phyloP scores from a whole-genome alignment of 2,888 invertebrate species.

The Allacma fusca region DNA sequence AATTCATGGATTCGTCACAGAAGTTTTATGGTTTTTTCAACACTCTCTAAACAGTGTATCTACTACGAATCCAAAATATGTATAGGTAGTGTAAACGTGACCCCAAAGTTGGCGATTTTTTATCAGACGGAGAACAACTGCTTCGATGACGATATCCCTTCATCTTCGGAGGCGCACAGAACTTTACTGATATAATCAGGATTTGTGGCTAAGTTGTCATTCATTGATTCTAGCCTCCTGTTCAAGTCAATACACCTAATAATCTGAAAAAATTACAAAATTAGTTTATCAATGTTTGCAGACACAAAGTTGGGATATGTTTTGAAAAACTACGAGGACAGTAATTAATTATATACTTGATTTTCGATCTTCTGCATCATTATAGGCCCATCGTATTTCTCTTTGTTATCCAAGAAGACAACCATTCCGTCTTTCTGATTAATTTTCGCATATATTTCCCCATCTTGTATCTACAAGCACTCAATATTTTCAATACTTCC shows the following conservation, averaged over 20 bases:
- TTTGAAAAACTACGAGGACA: too few relatives aligned
- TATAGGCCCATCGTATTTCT: constrained; percentile 89
- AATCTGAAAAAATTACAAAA: constrained; percentile 48
- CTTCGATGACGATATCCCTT: constrained; percentile 52
- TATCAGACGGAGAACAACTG: constrained; percentile 26
- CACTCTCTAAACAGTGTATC: too few relatives aligned
- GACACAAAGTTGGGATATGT: too few relatives aligned
- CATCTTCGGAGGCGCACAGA: constrained; percentile 48
- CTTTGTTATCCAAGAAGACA: constrained; percentile 92
- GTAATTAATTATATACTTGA: too few relatives aligned
- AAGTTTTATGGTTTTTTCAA: too few relatives aligned
- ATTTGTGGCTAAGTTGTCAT: constrained; percentile 56
- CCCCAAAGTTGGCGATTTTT: too few relatives aligned
- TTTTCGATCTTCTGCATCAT: constrained; percentile 87
- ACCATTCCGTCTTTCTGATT: constrained; percentile 99
- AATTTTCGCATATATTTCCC: constrained; percentile 95
- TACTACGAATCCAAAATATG: too few relatives aligned
- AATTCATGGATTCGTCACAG: too few relatives aligned
- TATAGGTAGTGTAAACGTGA: too few relatives aligned
- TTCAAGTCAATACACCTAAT: constrained; percentile 53
- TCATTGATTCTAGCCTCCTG: constrained; percentile 53
- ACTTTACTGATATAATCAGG: constrained; percentile 55
- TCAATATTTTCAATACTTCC: too few relatives aligned
- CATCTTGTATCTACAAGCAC: constrained; percentile 85
- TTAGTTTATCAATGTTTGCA: too few relatives aligned